phyloP scores from a whole-genome alignment of 53 echinoderm and acorn worm genomes.

The Astropecten irregularis region DNA sequence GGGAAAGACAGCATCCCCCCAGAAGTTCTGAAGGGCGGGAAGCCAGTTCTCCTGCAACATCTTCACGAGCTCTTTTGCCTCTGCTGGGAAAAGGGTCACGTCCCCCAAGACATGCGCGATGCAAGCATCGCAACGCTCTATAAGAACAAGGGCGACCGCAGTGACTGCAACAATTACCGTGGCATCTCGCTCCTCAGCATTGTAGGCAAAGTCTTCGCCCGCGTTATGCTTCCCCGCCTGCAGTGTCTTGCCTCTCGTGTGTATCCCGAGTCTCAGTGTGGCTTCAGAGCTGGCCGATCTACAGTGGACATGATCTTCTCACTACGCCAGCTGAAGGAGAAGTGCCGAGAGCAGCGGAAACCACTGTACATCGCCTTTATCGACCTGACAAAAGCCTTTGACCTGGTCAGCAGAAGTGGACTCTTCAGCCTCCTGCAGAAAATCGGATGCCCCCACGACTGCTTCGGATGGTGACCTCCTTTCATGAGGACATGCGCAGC shows the following conservation, averaged over 20 bases:
- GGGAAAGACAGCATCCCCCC: slow-evolving; percentile 11
- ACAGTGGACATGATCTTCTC: slow-evolving; percentile 71
- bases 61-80: slow-evolving; percentile 21
- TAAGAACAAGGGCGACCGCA: no score
- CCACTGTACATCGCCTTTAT: no score
- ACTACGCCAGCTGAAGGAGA: slow-evolving; percentile 64
- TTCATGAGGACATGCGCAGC: slow-evolving; percentile 23
- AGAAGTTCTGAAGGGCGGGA: slow-evolving; percentile 1
- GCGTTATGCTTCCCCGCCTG: slow-evolving; percentile 34
- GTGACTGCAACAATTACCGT: no score
- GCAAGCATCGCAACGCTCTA: no score
- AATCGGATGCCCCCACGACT: slow-evolving; percentile 51
- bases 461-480: slow-evolving; percentile 14
- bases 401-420: slow-evolving; percentile 46
- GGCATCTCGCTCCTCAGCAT: slow-evolving; percentile 68
- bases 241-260: slow-evolving; percentile 52
- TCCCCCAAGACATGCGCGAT: slow-evolving; percentile 27
- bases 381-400: slow-evolving; percentile 51
- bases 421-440: background rate
- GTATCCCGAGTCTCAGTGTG: slow-evolving; percentile 66
- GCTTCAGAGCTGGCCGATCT: slow-evolving; percentile 63
- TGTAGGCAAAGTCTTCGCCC: slow-evolving; percentile 61
- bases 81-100: slow-evolving; percentile 6
- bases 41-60: background rate
- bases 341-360: no score